These are phyloP conservation scores for Timema cristinae DNA, from an alignment of 2,888 invertebrate genomes.

Conservation along the genomic window DNA sequence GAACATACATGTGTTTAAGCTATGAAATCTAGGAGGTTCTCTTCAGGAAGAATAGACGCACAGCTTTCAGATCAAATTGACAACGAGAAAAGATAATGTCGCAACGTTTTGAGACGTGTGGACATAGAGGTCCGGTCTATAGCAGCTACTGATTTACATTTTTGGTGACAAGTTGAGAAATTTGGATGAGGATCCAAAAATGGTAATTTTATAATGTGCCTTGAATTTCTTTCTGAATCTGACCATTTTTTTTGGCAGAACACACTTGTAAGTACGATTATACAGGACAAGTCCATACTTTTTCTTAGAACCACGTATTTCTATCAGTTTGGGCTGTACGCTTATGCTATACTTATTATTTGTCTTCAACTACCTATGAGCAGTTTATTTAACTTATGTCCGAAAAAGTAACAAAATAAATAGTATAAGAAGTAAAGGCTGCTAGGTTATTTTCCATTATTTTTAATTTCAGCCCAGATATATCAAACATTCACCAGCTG, in stretches of 20 bases:
- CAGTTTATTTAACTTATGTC: slow-evolving; percentile 1
- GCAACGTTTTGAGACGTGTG: slow-evolving; percentile 1
- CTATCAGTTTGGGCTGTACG: no score
- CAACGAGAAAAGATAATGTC: background rate
- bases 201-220: slow-evolving; percentile 7
- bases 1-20: no score
- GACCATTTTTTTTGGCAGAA: background rate
- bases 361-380: background rate
- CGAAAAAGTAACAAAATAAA: background rate
- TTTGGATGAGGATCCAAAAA: background rate
- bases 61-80: background rate
- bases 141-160: background rate
- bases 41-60: background rate
- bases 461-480: background rate
- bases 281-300: background rate
- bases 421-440: background rate
- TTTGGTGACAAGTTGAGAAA: background rate
- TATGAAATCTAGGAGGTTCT: no score
- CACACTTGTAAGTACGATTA: background rate
- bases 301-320: no score
- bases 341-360: background rate
- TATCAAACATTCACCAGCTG: background rate
- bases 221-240: background rate
- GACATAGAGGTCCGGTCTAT: background rate
- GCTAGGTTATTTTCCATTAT: background rate